Percentiles rank a stretch among this genome's conserved stretches.
Evolutionary conservation across 2,113 vertebrate genomes (phyloP).

Genomic region (Microcebus tavaratra): DNA sequence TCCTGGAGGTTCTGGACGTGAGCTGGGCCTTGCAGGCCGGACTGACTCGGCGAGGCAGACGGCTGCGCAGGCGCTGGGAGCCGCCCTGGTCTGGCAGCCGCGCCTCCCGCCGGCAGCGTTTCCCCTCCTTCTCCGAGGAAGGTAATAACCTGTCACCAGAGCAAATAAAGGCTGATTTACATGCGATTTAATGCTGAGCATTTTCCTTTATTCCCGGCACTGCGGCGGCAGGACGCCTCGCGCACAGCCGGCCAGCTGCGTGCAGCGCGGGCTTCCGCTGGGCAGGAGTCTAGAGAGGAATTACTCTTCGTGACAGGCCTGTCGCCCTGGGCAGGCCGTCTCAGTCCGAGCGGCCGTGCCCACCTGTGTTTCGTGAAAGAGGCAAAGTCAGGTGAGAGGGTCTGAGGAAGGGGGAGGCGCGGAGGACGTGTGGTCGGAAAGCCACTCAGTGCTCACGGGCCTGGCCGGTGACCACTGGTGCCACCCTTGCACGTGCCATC

Average conservation of each 20-base stretch:
- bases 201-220: slow-evolving; percentile 57
- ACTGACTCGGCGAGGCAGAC: not conserved
- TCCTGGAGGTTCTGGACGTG: not conserved
- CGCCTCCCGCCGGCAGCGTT: slow-evolving; percentile 37
- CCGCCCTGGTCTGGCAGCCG: not conserved
- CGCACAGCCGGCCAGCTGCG: not conserved
- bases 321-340: not conserved
- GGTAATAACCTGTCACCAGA: slow-evolving; percentile 77
- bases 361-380: not conserved
- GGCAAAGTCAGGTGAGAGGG: not conserved
- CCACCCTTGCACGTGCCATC: not conserved
- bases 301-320: slow-evolving; percentile 46
- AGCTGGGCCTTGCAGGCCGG: not conserved
- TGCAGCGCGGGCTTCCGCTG: not conserved
- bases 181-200: slow-evolving; percentile 72
- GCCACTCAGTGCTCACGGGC: too few relatives aligned
- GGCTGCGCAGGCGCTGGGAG: not conserved
- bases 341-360: not conserved
- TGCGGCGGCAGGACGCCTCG: not conserved
- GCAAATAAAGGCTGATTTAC: slow-evolving; percentile 81
- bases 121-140: slow-evolving; percentile 58
- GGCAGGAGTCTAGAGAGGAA: slow-evolving; percentile 53
- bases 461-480: fast-evolving
- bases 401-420: not conserved
- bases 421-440: not conserved